These are phyloP conservation scores for Eupithecia vulgata DNA, from an alignment of 2,888 invertebrate species.

Conservation along the genomic window DNA sequence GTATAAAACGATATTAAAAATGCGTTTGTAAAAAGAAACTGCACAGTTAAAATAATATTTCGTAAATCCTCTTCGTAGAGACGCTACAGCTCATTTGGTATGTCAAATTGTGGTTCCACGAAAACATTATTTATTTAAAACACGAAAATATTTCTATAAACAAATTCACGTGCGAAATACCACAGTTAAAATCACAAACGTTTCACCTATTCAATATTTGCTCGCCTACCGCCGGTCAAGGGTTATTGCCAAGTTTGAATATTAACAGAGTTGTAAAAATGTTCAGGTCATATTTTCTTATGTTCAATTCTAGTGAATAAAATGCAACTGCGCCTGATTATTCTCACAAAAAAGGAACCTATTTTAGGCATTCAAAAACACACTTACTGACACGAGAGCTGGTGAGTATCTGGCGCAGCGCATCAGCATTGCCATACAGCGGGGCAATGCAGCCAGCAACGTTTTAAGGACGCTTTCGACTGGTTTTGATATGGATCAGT, in stretches of 20 bases:
- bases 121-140: background rate
- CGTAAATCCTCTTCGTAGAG: background rate
- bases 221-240: background rate
- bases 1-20: background rate
- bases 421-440: too few relatives aligned
- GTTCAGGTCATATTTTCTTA: background rate
- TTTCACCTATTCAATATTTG: constrained; percentile 10
- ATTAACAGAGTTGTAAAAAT: background rate
- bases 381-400: too few relatives aligned
- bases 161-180: background rate
- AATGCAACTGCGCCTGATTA: background rate
- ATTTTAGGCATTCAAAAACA: background rate
- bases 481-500: too few relatives aligned
- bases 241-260: constrained; percentile 8
- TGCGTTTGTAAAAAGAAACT: background rate
- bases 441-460: too few relatives aligned
- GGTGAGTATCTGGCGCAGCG: too few relatives aligned
- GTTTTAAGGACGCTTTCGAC: too few relatives aligned
- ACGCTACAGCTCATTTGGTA: background rate
- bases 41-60: background rate
- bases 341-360: background rate
- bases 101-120: background rate
- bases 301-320: background rate
- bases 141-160: background rate
- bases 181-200: background rate